A percentile compares a stretch with the other conserved stretches of the same genome.
Conservation (phyloP, 2,888 invertebrate genomes). For the Drosophila putrida region DNA sequence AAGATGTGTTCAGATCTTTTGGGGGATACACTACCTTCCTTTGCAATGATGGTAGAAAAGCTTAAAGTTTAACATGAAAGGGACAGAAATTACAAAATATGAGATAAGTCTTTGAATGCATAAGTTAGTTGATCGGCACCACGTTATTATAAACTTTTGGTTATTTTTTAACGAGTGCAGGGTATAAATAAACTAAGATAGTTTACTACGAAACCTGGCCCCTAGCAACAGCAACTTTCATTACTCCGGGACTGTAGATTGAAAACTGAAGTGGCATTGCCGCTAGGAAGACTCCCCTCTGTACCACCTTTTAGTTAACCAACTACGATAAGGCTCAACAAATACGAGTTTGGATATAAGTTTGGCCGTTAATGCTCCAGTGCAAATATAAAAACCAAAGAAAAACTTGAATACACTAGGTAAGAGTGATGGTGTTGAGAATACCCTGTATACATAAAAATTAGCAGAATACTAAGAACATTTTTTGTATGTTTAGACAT, state of each 20-base stretch:
- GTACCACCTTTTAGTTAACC: slow-evolving; percentile 5
- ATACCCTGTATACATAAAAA: not conserved
- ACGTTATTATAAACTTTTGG: not conserved
- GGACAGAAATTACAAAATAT: not conserved
- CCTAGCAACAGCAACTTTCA: slow-evolving; percentile 65
- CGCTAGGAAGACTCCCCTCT: slow-evolving; percentile 25
- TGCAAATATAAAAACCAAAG: not conserved
- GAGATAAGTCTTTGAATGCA: not conserved
- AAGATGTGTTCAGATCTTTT: not conserved
- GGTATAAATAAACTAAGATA: slow-evolving; percentile 8
- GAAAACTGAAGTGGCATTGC: slow-evolving; percentile 30
- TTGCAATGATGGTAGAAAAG: not conserved
- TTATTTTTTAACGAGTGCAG: not conserved
- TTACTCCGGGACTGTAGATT: slow-evolving; percentile 19
- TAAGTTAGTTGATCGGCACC: not conserved
- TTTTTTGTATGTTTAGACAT: no score
- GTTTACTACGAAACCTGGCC: slow-evolving; percentile 34
- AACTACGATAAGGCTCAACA: slow-evolving; percentile 70
- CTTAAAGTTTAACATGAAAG: not conserved
- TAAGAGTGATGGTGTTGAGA: not conserved
- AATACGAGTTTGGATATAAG: slow-evolving; percentile 76
- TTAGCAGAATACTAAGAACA: not conserved
- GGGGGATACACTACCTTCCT: not conserved
- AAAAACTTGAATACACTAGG: slow-evolving; percentile 6
- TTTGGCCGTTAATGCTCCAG: slow-evolving; percentile 38